Evolutionary conservation across 1,140 invertebrate species (phyloP).

Genomic region (Palaemon carinicauda): DNA sequence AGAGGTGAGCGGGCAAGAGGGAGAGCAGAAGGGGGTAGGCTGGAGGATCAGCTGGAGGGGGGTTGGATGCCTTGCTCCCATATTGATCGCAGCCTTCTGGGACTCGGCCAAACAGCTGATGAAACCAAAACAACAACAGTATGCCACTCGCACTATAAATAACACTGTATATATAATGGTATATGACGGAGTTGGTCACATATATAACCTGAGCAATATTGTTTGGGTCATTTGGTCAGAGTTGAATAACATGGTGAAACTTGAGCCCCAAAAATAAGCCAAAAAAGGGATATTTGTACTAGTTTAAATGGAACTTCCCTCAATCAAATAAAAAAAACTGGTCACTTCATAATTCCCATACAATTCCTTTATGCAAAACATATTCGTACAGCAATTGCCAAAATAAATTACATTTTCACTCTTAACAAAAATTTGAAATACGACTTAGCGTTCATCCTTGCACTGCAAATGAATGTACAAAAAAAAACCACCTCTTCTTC

Average conservation of each 20-base stretch:
- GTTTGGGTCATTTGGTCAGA: not conserved
- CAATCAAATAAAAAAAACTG: not conserved
- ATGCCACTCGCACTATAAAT: no score
- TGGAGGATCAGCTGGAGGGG: not conserved
- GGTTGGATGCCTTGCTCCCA: not conserved
- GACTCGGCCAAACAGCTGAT: no score
- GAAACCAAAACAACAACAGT: not conserved
- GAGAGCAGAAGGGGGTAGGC: not conserved
- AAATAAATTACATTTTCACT: not conserved
- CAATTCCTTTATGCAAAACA: no score
- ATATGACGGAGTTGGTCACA: no score
- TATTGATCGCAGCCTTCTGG: no score
- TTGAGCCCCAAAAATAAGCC: conserved; percentile 32
- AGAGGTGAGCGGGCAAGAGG: not conserved
- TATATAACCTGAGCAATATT: no score
- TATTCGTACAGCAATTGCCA: no score
- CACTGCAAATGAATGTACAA: conserved; percentile 1
- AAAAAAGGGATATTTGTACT: conserved; percentile 48
- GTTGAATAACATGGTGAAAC: conserved; percentile 24
- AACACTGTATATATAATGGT: no score
- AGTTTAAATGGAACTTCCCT: conserved; percentile 3
- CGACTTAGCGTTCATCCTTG: conserved; percentile 7
- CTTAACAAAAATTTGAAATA: not conserved
- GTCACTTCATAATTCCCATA: no score
- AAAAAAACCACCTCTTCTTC: not conserved